Conservation (phyloP, 2,888 invertebrate genomes). For the Eristalis tenax region DNA sequence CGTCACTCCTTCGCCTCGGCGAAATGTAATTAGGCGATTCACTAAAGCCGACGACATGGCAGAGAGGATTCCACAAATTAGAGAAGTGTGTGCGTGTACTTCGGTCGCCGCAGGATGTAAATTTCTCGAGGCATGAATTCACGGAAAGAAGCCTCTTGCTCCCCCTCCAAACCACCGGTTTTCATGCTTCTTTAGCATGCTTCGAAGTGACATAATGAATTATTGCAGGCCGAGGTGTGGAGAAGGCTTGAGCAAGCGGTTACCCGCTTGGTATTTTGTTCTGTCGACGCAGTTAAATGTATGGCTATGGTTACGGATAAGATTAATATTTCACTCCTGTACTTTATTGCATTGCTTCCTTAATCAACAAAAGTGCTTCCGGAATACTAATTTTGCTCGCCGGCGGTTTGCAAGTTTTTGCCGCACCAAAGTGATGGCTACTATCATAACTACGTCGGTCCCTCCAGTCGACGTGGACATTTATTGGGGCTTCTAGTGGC, state of each 20-base stretch:
- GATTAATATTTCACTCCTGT: conserved; percentile 12
- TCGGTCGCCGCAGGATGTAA: not conserved
- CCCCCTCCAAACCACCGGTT: not conserved
- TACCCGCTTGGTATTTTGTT: not conserved
- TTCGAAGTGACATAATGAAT: not conserved
- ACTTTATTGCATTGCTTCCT: conserved; percentile 21
- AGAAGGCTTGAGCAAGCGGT: not conserved
- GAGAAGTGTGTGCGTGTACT: not conserved
- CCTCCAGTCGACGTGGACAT: not conserved
- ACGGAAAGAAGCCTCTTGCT: not conserved
- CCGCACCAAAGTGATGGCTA: not conserved
- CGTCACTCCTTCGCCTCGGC: conserved; percentile 3
- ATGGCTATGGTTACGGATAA: not conserved
- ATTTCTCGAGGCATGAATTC: not conserved
- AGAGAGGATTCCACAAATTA: not conserved
- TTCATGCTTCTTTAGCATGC: not conserved
- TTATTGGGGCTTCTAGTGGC: not conserved
- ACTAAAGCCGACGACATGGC: not conserved
- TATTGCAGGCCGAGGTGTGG: conserved; percentile 5
- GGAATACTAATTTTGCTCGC: not conserved
- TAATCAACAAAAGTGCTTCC: not conserved
- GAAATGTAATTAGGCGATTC: conserved; percentile 24
- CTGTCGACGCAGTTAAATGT: not conserved
- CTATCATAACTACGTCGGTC: not conserved
- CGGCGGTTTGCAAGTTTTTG: not conserved